Conservation (phyloP, 2,888 invertebrate genomes). For the Monoplex corrugatus region DNA sequence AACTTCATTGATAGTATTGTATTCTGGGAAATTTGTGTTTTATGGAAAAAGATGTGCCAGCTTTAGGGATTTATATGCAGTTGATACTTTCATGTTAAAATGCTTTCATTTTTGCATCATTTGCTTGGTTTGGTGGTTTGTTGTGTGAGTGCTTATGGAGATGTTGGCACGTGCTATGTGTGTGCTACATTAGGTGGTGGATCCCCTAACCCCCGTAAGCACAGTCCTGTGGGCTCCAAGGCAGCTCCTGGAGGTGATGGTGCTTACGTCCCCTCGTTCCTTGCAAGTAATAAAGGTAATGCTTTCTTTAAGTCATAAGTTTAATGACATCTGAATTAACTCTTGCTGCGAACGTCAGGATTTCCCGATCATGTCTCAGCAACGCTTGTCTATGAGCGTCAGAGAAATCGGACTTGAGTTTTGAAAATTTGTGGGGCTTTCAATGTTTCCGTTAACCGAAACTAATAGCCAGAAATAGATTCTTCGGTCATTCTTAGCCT, state of each 20-base stretch:
- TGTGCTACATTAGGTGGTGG: constrained; percentile 18
- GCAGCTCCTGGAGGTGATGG: constrained; percentile 42
- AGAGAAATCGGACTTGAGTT: background rate
- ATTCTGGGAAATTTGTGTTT: too few relatives aligned
- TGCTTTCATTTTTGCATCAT: background rate
- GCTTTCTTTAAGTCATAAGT: background rate
- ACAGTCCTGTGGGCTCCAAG: constrained; percentile 17
- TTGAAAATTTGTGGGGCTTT: background rate
- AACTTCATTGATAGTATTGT: too few relatives aligned
- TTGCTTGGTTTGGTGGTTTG: background rate
- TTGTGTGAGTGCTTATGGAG: background rate
- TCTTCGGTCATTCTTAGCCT: too few relatives aligned
- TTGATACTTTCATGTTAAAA: too few relatives aligned
- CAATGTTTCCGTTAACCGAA: background rate
- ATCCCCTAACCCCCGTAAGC: background rate
- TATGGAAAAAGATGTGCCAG: too few relatives aligned
- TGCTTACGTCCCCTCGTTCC: constrained; percentile 74
- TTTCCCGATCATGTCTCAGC: background rate
- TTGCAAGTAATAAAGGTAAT: constrained; percentile 59
- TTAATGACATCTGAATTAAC: too few relatives aligned
- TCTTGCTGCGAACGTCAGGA: background rate
- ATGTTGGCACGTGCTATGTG: background rate
- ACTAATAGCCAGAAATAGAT: too few relatives aligned
- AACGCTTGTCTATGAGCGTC: background rate
- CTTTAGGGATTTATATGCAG: too few relatives aligned